Evolutionary conservation across 2,113 vertebrate species (phyloP), one percentile per base, ranked within the genome.

Genomic region (Burhinus bistriatus): DNA sequence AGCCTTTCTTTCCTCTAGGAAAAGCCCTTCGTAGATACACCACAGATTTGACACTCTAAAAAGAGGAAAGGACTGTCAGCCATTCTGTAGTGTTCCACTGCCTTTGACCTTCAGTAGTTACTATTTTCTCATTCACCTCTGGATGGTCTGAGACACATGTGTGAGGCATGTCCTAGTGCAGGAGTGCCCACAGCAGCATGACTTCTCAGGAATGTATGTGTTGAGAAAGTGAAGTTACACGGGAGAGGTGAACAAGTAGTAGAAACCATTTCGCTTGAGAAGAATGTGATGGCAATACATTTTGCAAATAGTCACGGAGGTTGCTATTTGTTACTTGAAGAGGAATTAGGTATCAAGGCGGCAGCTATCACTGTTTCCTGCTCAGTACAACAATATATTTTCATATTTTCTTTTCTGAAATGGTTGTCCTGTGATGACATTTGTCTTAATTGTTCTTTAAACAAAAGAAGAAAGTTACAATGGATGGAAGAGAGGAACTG

Each of bases 111-210:
- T 42, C 51, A 58, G 51, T 4, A 44, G 59, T 36, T 44, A 17
- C 17, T 18, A 8, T 42, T 42, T 36, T 32, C 44, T 58, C 20
- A 36, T 27, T 44, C 32, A 32, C 15, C 51, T 51, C 21, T 12
- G 59, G 26, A 22, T 1, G 4, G 42, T 5, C 52, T 3, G 23
- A 59, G 32, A 38, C 6, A 19, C 21, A 7, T 0, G 1, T 0
- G 1, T 2, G 2, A 83, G 22, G 18, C 6, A 1, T 29, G 38
- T 45, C 42, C 52, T 45, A 2, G 5, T 14, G 45, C 54, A 59
- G 22, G 18, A 34, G 15, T 3, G 17, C 26, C 25, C 49, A 25
- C 20, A 30, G 54, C 61, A 69, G 29, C 0, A 0, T 9, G 38
- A 76, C 34, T 36, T 73, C 69, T 36, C 36, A 44, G 34, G 9